These are phyloP conservation scores for Ceryle rudis DNA, from an alignment of 2,797 vertebrate species.

Conservation along the genomic window DNA sequence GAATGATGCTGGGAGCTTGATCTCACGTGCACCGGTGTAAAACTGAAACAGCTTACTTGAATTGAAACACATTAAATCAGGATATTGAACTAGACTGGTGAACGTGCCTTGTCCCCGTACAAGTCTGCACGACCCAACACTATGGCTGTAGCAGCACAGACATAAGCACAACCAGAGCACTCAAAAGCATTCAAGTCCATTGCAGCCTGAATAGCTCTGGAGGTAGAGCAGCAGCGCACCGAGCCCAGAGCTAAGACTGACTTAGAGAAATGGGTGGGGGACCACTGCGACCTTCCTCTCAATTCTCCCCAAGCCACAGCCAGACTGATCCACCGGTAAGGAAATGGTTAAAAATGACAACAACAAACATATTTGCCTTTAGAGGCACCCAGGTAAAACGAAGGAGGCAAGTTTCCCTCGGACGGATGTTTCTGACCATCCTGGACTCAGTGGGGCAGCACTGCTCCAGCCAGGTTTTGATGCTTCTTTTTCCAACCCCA, in stretches of 20 bases:
- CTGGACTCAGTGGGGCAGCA: background rate
- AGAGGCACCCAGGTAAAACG: background rate
- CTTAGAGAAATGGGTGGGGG: too few relatives aligned
- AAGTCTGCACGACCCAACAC: background rate
- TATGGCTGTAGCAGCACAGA: accelerated
- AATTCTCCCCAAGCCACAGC: background rate
- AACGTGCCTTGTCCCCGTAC: background rate
- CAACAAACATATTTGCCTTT: background rate
- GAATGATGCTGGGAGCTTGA: background rate
- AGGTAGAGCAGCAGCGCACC: background rate
- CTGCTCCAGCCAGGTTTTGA: background rate
- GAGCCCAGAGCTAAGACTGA: background rate
- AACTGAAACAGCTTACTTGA: background rate
- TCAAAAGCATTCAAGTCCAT: background rate
- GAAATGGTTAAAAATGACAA: background rate
- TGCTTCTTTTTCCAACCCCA: background rate
- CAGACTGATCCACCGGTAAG: background rate
- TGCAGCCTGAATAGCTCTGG: accelerated
- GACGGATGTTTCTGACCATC: background rate
- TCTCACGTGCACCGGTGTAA: background rate
- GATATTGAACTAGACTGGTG: background rate
- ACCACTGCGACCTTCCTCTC: background rate
- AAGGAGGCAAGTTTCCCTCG: background rate
- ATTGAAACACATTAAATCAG: background rate
- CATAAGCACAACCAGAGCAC: background rate